A percentile compares a stretch with the other conserved stretches of the same genome.
phyloP scores from a whole-genome alignment of 2,797 vertebrate genomes.

The Urocyon cinereoargenteus region DNA sequence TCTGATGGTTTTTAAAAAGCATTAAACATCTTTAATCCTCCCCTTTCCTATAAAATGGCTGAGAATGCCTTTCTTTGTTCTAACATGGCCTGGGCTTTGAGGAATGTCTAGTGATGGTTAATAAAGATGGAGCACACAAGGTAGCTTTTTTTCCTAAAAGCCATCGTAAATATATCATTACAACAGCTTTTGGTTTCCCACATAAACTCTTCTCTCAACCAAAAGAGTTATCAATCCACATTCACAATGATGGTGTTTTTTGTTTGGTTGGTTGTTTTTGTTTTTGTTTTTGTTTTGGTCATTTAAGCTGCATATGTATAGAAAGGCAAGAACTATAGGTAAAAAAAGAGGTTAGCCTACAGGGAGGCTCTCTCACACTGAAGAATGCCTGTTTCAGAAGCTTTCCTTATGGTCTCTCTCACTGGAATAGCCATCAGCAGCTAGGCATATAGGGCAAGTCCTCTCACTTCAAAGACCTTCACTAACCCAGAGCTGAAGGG shows the following conservation, averaged over 20 bases:
- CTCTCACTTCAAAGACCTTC: background rate
- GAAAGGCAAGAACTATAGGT: background rate
- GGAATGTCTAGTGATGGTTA: background rate
- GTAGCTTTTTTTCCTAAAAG: background rate
- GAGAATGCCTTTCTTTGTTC: background rate
- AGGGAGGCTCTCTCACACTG: background rate
- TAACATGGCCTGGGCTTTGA: background rate
- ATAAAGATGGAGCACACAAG: background rate
- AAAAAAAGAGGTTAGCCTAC: background rate
- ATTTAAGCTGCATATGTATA: background rate
- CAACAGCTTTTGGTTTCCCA: background rate
- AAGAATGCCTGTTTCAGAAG: background rate
- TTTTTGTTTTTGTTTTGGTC: background rate
- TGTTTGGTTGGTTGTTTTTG: background rate
- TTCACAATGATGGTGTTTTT: background rate
- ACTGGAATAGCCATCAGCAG: background rate
- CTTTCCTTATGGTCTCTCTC: fast-evolving
- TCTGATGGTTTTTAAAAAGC: background rate
- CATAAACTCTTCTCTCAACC: background rate
- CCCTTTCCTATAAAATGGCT: background rate
- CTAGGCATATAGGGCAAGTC: background rate
- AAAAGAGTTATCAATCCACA: background rate
- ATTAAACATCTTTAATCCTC: background rate
- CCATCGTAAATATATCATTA: background rate
- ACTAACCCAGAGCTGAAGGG: background rate